Evolutionary conservation across 2,113 vertebrate genomes (phyloP), one percentile per base, ranked within the genome.

Genomic region (Leucoraja erinaceus): DNA sequence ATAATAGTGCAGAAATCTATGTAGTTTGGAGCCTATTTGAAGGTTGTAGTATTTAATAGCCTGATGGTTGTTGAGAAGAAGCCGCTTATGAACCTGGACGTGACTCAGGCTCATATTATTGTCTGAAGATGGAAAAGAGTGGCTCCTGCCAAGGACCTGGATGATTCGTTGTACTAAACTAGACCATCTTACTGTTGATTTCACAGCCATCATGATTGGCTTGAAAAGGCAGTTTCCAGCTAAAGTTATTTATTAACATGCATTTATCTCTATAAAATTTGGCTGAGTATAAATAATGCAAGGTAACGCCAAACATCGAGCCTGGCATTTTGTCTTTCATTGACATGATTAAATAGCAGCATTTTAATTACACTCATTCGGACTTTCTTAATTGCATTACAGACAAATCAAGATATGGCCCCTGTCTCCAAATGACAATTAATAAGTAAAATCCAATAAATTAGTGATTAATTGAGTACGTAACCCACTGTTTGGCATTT

Each of bases 361-460:
- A 54, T 70, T 91, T 91, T 91, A 91, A 91, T 91, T 91, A 74
- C 28, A 72, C 38, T 70, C 90, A 54, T 72, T 91, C 10, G 33
- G 68, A 91, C 90, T 54, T 74, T 72, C 20, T 70, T 68, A 72
- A 96, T 96, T 95, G 94, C 90, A 76, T 94, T 14, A 88, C 68
- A 91, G 16, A 94, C 95, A 95, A 95, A 94, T 94, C 95, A 93
- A 76, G 93, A 94, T 94, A 93, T 94, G 72, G 56, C 91, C 94
- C 95, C 95, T 94, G 94, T 79, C 94, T 94, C 94, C 96, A 96
- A 96, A 96, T 94, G 93, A 95, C 95, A 95, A 94, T 96, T 96
- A 96, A 96, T 97, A 96, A 96, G 95, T 95, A 93, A 94, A 95
- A 95, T 95, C 94, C 94, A 95, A 94, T 95, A 95, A 94, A 95